These are phyloP conservation scores for Sula dactylatra DNA, from an alignment of 2,113 vertebrate species.

Conservation along the genomic window DNA sequence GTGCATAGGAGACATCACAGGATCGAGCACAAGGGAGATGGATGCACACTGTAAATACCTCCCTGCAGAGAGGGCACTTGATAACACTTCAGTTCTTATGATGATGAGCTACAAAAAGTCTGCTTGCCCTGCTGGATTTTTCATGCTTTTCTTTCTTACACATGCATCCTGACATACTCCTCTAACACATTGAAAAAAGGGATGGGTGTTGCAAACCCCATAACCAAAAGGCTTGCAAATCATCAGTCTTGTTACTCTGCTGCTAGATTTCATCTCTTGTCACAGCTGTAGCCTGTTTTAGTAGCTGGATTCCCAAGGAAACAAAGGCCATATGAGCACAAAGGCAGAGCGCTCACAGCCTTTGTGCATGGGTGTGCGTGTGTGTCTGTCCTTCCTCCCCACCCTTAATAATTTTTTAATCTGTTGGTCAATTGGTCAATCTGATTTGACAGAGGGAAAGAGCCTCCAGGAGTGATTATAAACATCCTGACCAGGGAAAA, in stretches of 20 bases:
- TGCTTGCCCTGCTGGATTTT: background rate
- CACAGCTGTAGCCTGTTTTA: conserved; percentile 5
- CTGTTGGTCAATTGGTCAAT: conserved; percentile 29
- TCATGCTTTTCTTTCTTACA: background rate
- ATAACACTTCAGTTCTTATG: background rate
- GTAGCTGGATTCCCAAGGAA: conserved; percentile 39
- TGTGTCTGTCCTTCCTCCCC: conserved; percentile 56
- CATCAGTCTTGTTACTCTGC: background rate
- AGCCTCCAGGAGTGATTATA: conserved; percentile 5
- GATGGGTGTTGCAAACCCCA: background rate
- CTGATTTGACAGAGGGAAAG: background rate
- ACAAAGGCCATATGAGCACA: conserved; percentile 23
- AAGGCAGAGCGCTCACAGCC: background rate
- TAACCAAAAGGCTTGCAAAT: background rate
- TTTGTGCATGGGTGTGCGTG: background rate
- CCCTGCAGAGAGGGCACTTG: background rate
- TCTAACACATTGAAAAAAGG: background rate
- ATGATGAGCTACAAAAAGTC: background rate
- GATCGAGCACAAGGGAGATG: background rate
- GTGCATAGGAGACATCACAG: background rate
- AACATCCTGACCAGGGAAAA: conserved; percentile 43
- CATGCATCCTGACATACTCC: background rate
- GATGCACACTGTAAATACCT: background rate
- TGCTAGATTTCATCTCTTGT: background rate
- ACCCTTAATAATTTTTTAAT: conserved; percentile 66